These are phyloP conservation scores for Oedothorax gibbosus DNA, from an alignment of 1,140 invertebrate species.

Conservation along the genomic window DNA sequence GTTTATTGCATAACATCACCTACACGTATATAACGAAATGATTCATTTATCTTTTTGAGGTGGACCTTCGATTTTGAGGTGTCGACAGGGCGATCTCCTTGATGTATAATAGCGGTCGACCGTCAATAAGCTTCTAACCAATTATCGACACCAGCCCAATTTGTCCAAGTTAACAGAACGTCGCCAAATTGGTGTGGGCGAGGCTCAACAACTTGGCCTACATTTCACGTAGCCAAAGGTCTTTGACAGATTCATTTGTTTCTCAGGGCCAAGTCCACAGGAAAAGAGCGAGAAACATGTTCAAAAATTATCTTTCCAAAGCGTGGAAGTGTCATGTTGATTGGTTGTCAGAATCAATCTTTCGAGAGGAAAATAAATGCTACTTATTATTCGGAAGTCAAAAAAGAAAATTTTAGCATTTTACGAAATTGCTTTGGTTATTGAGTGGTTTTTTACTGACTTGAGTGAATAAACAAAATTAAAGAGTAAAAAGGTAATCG, in stretches of 20 bases:
- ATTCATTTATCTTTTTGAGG: neutral
- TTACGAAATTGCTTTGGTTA: too few relatives aligned
- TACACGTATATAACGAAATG: too few relatives aligned
- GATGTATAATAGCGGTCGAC: slow-evolving; percentile 41
- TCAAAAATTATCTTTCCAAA: neutral
- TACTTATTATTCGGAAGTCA: too few relatives aligned
- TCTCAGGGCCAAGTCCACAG: slow-evolving; percentile 16
- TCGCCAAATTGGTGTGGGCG: slow-evolving; percentile 1
- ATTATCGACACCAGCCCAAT: slow-evolving; percentile 16
- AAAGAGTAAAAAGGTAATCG: too few relatives aligned
- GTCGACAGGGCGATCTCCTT: slow-evolving; percentile 36
- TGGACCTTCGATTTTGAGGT: slow-evolving; percentile 24
- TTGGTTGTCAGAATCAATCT: neutral
- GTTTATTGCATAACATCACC: too few relatives aligned
- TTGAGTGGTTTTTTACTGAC: too few relatives aligned
- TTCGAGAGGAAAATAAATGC: too few relatives aligned
- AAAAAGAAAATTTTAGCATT: too few relatives aligned
- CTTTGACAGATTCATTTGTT: slow-evolving; percentile 14
- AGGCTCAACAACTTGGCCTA: slow-evolving; percentile 29
- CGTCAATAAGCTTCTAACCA: slow-evolving; percentile 46
- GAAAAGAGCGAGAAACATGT: neutral
- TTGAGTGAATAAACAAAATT: too few relatives aligned
- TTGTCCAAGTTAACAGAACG: slow-evolving; percentile 14
- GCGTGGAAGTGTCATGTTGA: neutral
- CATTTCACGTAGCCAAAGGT: neutral